Conservation (phyloP, 2,888 invertebrate species). For the Koerneria pararmatus region DNA sequence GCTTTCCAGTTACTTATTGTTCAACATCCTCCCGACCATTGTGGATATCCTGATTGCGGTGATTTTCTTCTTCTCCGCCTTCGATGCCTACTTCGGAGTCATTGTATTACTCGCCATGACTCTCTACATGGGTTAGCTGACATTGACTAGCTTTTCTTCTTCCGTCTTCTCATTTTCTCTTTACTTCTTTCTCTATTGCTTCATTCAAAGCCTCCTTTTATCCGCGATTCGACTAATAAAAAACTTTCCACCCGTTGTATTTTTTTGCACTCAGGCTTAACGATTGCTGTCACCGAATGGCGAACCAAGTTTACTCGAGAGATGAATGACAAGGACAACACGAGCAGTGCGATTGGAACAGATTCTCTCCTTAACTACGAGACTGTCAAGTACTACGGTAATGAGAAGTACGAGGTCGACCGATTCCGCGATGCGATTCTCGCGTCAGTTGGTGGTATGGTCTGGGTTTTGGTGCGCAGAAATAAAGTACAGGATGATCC, state of each 20-base stretch:
- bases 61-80: slow-evolving; percentile 78
- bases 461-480: slow-evolving; percentile 29
- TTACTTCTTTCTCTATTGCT: not conserved
- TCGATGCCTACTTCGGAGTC: slow-evolving; percentile 89
- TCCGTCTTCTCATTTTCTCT: not conserved
- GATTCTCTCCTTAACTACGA: slow-evolving; percentile 96
- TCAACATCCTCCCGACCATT: slow-evolving; percentile 86
- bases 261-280: slow-evolving; percentile 65
- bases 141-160: not conserved
- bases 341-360: slow-evolving; percentile 75
- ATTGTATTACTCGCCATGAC: slow-evolving; percentile 90
- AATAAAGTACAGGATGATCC: no score
- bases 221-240: not conserved
- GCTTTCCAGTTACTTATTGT: slow-evolving; percentile 64
- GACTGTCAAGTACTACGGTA: slow-evolving; percentile 93
- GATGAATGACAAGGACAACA: slow-evolving; percentile 92
- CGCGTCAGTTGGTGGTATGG: slow-evolving; percentile 63
- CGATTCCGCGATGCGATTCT: slow-evolving; percentile 80
- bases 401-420: slow-evolving; percentile 83
- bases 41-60: slow-evolving; percentile 87
- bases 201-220: not conserved
- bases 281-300: slow-evolving; percentile 92
- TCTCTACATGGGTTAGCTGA: slow-evolving; percentile 75
- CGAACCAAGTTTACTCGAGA: slow-evolving; percentile 86
- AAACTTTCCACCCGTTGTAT: not conserved